A percentile compares a stretch with the other conserved stretches of the same genome.
These are phyloP conservation scores for Myotis vivesi DNA, from an alignment of 2,797 vertebrate genomes.

Conservation along the genomic window DNA sequence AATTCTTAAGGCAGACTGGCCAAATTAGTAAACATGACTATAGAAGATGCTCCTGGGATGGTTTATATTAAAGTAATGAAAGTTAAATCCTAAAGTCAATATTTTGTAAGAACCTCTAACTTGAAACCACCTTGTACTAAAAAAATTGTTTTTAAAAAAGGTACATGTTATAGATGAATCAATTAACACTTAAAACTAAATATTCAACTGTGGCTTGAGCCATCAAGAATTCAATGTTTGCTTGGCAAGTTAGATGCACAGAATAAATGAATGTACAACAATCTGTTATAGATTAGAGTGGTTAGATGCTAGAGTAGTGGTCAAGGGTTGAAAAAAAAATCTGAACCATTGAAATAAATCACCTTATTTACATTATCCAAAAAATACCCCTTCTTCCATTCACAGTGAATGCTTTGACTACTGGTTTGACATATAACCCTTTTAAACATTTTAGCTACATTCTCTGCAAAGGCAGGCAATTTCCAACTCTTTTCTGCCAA, in stretches of 20 bases:
- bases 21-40: conserved; percentile 3
- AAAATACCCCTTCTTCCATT: conserved; percentile 1
- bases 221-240: conserved; percentile 26
- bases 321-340: neutral
- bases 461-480: conserved; percentile 23
- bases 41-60: neutral
- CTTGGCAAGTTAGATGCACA: neutral
- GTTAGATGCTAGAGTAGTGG: neutral
- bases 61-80: neutral
- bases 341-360: neutral
- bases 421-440: neutral
- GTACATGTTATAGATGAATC: neutral
- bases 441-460: conserved; percentile 55
- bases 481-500: conserved; percentile 29
- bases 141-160: neutral
- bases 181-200: conserved; percentile 7
- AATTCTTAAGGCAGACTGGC: conserved; percentile 21
- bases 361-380: conserved; percentile 8
- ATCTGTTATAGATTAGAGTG: neutral
- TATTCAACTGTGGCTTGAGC: neutral
- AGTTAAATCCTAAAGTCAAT: neutral
- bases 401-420: neutral
- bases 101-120: conserved; percentile 44
- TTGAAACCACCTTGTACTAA: neutral
- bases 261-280: conserved; percentile 36